A percentile compares a stretch with the other conserved stretches of the same genome.
These are phyloP conservation scores for Lasiurus borealis DNA, from an alignment of 2,113 vertebrate species.

Conservation along the genomic window DNA sequence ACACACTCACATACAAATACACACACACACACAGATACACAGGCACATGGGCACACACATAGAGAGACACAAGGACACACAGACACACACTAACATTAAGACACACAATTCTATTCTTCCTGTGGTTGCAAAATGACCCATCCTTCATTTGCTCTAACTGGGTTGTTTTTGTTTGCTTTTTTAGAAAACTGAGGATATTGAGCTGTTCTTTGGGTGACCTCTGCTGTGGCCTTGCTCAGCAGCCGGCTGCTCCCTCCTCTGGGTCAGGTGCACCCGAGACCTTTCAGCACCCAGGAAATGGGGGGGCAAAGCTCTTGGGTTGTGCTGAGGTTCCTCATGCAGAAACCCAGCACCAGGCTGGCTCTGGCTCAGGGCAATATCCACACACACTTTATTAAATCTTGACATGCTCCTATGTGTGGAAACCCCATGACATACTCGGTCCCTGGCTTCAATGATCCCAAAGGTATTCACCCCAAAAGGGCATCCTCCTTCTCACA, in stretches of 20 bases:
- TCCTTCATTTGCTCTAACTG: not conserved
- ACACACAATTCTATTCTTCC: not conserved
- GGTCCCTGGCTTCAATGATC: not conserved
- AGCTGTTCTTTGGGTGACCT: not conserved
- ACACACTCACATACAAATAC: not conserved
- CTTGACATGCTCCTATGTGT: not conserved
- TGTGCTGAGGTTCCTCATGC: not conserved
- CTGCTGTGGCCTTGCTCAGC: not conserved
- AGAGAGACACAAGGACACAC: no score
- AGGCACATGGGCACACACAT: not conserved
- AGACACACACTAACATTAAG: not conserved
- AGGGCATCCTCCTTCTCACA: rapidly evolving
- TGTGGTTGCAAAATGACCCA: rapidly evolving
- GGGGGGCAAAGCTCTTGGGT: not conserved
- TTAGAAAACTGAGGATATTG: no score
- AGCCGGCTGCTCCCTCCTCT: not conserved
- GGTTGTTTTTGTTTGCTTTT: no score
- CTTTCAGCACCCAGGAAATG: not conserved
- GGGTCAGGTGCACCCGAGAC: not conserved
- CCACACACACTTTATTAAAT: not conserved
- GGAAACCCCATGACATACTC: rapidly evolving
- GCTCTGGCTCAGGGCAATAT: not conserved
- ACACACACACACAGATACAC: not conserved
- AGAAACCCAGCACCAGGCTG: not conserved
- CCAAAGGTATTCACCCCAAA: not conserved